Conservation (phyloP, 2,888 invertebrate genomes). For the Torymus texanus region DNA sequence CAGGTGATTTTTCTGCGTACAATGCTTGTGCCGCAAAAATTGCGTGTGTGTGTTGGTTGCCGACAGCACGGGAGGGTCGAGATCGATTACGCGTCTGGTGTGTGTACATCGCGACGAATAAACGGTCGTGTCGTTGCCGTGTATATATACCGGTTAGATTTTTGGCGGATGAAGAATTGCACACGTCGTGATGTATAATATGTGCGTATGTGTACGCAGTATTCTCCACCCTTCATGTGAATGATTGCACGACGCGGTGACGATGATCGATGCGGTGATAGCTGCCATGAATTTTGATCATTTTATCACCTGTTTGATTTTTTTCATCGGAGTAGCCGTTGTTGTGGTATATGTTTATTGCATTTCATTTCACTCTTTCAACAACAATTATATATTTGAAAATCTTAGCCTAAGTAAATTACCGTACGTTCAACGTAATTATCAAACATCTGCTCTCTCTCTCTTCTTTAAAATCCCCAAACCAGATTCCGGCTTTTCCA, state of each 20-base stretch:
- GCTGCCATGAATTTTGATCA: slow-evolving; percentile 7
- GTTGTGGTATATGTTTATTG: no score
- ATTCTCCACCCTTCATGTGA: not conserved
- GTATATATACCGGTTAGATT: not conserved
- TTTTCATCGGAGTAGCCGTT: no score
- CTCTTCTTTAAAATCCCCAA: no score
- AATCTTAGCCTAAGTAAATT: no score
- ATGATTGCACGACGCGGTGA: not conserved
- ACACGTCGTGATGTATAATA: not conserved
- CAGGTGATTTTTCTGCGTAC: slow-evolving; percentile 51
- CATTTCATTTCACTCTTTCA: no score
- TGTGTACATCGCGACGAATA: not conserved
- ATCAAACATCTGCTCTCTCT: no score
- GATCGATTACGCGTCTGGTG: not conserved
- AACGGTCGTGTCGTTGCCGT: not conserved
- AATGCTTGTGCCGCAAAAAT: slow-evolving; percentile 27
- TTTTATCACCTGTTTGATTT: not conserved
- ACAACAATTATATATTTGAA: no score
- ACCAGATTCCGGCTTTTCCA: not conserved
- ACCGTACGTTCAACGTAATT: no score
- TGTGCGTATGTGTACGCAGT: no score
- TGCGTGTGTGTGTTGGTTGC: not conserved
- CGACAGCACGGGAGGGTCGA: not conserved
- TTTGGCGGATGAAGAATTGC: slow-evolving; percentile 12
- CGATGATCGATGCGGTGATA: not conserved